These are phyloP conservation scores for Drosophila santomea DNA, from an alignment of 1,140 invertebrate species.

Conservation along the genomic window DNA sequence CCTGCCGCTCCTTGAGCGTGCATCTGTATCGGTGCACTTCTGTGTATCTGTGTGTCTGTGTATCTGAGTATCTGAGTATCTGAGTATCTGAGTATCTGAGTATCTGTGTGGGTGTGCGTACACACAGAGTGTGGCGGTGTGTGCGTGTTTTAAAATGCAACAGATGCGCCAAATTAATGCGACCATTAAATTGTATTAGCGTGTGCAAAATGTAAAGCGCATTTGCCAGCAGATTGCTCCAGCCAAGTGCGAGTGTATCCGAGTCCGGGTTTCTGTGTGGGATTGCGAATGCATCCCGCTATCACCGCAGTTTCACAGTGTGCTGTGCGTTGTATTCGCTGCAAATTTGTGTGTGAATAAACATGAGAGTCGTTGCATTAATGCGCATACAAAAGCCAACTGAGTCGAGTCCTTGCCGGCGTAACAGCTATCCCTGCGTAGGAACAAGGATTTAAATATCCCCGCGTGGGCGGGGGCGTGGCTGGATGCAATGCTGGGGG, in stretches of 20 bases:
- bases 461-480: conserved; percentile 15
- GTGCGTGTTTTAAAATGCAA: conserved; percentile 79
- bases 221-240: conserved; percentile 66
- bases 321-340: conserved; percentile 71
- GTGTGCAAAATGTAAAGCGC: conserved; percentile 80
- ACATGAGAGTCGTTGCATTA: conserved; percentile 83
- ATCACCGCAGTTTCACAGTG: conserved; percentile 38
- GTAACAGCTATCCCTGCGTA: conserved; percentile 18
- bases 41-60: conserved; percentile 4
- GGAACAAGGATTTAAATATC: conserved; percentile 74
- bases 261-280: neutral
- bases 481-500: conserved; percentile 5
- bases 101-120: conserved; percentile 9
- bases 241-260: conserved; percentile 36
- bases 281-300: conserved; percentile 59
- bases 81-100: neutral
- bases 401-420: conserved; percentile 23
- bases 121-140: conserved; percentile 23
- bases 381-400: conserved; percentile 81
- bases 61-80: neutral
- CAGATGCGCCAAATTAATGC: conserved; percentile 83
- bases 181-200: conserved; percentile 83
- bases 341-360: conserved; percentile 82
- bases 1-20: conserved; percentile 11
- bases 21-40: neutral